phyloP scores from a whole-genome alignment of 2,797 vertebrate species.

The Cygnus olor region DNA sequence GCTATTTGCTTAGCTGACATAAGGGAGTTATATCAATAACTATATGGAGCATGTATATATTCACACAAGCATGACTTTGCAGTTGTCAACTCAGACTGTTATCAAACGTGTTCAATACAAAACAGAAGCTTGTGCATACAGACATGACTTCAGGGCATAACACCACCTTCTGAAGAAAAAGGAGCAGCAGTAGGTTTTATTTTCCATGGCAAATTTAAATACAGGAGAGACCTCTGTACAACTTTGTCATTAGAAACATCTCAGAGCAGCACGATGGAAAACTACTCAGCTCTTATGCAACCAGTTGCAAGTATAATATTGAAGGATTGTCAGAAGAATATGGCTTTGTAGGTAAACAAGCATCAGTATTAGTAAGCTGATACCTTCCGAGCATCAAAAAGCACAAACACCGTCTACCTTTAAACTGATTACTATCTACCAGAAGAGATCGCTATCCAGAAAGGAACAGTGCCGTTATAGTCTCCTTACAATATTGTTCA shows the following conservation, averaged over 20 bases:
- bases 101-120: not conserved
- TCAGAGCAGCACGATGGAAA: not conserved
- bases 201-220: not conserved
- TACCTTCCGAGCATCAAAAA: slow-evolving; percentile 12
- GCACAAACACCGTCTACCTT: not conserved
- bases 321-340: not conserved
- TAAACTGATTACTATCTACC: not conserved
- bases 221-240: not conserved
- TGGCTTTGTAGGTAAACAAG: not conserved
- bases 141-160: not conserved
- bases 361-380: not conserved
- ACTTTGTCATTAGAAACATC: not conserved
- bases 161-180: not conserved
- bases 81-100: not conserved
- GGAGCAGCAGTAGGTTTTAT: not conserved
- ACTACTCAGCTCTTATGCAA: not conserved
- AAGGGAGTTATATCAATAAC: not conserved
- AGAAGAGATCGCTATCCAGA: not conserved
- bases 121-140: not conserved
- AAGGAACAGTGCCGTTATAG: not conserved
- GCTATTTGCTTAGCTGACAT: not conserved
- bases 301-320: not conserved
- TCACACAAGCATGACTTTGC: not conserved
- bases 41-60: not conserved
- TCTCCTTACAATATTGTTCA: not conserved